Evolutionary conservation across 2,113 vertebrate genomes (phyloP).

Genomic region (Otolemur garnettii): DNA sequence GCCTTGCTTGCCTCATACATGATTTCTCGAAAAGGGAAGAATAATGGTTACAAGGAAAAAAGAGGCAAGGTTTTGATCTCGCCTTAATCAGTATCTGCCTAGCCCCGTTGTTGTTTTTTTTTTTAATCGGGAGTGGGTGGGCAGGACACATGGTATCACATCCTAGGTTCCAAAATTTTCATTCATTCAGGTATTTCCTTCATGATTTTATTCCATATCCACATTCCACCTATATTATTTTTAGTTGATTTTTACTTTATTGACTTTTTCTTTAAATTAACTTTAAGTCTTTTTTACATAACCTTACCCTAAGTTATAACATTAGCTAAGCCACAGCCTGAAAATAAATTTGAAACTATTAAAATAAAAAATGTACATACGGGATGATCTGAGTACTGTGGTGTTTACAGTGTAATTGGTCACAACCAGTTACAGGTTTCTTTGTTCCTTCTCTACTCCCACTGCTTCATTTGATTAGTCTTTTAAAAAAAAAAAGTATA

Average conservation of each 20-base stretch:
- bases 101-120: not conserved
- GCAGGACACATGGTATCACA: not conserved
- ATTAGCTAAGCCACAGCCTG: constrained; percentile 55
- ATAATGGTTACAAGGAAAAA: not conserved
- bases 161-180: not conserved
- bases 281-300: constrained; percentile 60
- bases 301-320: constrained; percentile 60
- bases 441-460: not conserved
- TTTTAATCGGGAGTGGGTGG: no score
- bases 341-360: constrained; percentile 73
- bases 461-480: not conserved
- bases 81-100: not conserved
- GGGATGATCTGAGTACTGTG: not conserved
- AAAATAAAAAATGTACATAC: constrained; percentile 60
- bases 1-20: not conserved
- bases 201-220: constrained; percentile 24
- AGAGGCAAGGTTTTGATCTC: not conserved
- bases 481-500: not conserved
- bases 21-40: not conserved
- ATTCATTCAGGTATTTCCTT: not conserved
- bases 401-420: not conserved
- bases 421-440: not conserved
- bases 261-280: constrained; percentile 70
- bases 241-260: constrained; percentile 59
- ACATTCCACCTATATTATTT: constrained; percentile 42